Evolutionary conservation across 2,888 invertebrate genomes (phyloP).

Genomic region (Eupeodes latifasciatus): DNA sequence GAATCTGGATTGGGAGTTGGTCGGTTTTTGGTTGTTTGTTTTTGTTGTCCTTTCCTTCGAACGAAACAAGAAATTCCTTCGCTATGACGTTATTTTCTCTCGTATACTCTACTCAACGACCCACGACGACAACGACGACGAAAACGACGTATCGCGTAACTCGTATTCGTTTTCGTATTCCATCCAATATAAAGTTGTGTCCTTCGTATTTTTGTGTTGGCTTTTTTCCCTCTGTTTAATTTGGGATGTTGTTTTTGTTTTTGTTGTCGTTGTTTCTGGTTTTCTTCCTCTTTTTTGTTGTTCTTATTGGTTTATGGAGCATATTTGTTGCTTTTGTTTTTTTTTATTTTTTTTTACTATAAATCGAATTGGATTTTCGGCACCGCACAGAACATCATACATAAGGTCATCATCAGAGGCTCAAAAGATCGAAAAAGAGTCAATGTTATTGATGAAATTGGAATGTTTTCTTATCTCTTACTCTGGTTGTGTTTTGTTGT

Average conservation of each 20-base stretch:
- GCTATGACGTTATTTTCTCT: constrained; percentile 60
- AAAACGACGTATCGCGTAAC: background rate
- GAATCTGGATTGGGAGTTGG: constrained; percentile 53
- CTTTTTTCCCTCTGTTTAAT: constrained; percentile 7
- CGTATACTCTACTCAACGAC: background rate
- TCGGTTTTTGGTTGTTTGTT: constrained; percentile 25
- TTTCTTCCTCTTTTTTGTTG: constrained; percentile 1
- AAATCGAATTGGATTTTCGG: constrained; percentile 35
- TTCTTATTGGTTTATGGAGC: background rate
- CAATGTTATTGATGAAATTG: constrained; percentile 13
- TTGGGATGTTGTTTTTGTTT: background rate
- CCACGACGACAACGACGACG: too few species aligned
- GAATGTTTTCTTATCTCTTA: background rate
- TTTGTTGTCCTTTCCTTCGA: constrained; percentile 35
- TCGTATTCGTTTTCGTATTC: constrained; percentile 11
- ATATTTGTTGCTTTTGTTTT: constrained; percentile 36
- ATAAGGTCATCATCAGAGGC: constrained; percentile 11
- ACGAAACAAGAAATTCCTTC: constrained; percentile 51
- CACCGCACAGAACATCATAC: background rate
- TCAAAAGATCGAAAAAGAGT: background rate
- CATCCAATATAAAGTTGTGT: constrained; percentile 8
- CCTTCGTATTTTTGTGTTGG: constrained; percentile 15
- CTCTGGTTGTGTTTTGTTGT: background rate
- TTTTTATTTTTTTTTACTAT: background rate
- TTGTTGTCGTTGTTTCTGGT: constrained; percentile 10